Percentiles rank a stretch among this genome's conserved stretches.
phyloP scores from a whole-genome alignment of 2,797 vertebrate species.

The Sebastolobus alascanus region DNA sequence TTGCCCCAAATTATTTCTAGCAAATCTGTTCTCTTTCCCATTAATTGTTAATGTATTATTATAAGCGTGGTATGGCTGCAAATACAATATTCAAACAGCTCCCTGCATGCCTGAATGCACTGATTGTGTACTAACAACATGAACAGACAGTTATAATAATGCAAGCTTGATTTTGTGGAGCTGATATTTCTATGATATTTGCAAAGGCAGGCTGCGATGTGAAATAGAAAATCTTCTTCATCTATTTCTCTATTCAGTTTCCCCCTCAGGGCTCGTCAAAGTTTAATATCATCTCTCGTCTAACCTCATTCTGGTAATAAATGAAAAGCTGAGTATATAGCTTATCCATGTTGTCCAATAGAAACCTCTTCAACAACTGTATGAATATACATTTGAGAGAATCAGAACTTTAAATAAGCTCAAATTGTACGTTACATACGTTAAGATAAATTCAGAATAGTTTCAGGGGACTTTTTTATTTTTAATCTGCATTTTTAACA shows the following conservation, averaged over 20 bases:
- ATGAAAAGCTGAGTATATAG: conserved; percentile 5
- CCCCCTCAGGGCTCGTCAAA: neutral
- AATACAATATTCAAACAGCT: neutral
- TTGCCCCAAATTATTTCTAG: neutral
- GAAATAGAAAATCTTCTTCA: neutral
- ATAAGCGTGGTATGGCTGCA: neutral
- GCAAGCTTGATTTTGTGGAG: too few relatives aligned
- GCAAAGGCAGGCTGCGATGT: neutral
- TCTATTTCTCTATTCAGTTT: conserved; percentile 1
- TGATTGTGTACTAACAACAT: neutral
- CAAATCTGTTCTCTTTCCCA: neutral
- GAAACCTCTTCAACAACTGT: neutral
- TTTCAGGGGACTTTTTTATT: neutral
- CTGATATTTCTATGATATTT: neutral
- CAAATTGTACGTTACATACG: neutral
- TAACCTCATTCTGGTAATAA: neutral
- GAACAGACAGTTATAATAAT: neutral
- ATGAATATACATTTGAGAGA: neutral
- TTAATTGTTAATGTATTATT: neutral
- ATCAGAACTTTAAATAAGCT: neutral
- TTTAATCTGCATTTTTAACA: neutral
- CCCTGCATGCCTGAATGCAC: too few relatives aligned
- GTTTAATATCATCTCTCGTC: conserved; percentile 4
- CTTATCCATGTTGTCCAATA: neutral
- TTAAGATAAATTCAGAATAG: neutral